Base-by-base conservation (phyloP, 1,140 invertebrate genomes). In the Hylaeus volcanicus region DNA sequence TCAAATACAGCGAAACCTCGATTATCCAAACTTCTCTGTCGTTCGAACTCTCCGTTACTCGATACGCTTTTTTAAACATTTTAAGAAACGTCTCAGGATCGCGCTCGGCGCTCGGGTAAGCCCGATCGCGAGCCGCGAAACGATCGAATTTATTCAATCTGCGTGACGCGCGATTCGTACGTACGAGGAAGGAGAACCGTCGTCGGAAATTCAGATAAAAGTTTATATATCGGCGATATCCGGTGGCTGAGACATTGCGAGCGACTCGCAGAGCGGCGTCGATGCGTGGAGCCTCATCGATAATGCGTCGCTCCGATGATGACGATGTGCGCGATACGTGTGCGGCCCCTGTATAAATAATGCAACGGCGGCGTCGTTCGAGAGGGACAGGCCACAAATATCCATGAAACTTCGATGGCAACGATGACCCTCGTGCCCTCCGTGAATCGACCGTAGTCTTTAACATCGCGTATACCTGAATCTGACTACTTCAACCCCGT, bases 281-380 rank as follows among this genome's bases (percentile, higher is more conserved):
- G 61, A 75, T 74, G 79, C 78, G 53, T 70, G 70, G 74, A 82
- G 82, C 63, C 64, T 74, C 78, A 63, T 81, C 85, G 85, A 87
- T 84, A 80, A 87, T 84, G 81, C 86, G 82, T 74, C 86, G 74
- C 68, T 45, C 61, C 70, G 82, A 76, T 81, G 82, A 84, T 80
- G 84, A 79, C 76, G 74, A 82, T 69, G 55, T 70, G 75, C 43
- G 76, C 69, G 72, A 79, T 85, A 81, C 51, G 61, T 56, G 74
- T 83, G 61, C 26, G 26, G 26, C 72, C 66, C 74, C 68, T 60
- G 83, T 79, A 90, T 91, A 90, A 90, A 90, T 90, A 91, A 91
- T 89, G 88, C 87, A 91, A 89, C 83, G 77, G 83, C 86, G 81
- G n/a, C 77, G 77, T 70, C 70, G 79, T 72, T 82, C 78, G 78